Evolutionary conservation across 2,888 invertebrate genomes (phyloP), one percentile per base, ranked within the genome.

Genomic region (Tiliacea aurago): DNA sequence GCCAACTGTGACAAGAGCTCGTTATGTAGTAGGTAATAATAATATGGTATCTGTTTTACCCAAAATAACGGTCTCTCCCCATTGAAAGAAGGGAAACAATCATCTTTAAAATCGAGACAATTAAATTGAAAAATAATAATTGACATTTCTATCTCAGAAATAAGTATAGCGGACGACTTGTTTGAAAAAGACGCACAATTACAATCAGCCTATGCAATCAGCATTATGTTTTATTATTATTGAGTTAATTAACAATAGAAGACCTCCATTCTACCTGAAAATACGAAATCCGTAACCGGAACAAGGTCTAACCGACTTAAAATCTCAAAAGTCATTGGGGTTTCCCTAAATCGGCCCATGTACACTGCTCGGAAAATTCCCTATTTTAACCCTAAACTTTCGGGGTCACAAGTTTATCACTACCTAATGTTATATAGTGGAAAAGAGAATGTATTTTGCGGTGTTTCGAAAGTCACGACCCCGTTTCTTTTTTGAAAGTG

Each of bases 361-460:
- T 55, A 55, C 70, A 58, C 43, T 47, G 41, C 56, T 63, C 61
- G 15, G 65, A 68, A 76, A 77, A 72, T 69, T 68, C 47, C 65
- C 64, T 66, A 62, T 81, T 73, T 70, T 67, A 62, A 71, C 80
- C 84, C 68, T 13, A 76, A 84, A 84, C 33, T 81, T 84, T 76
- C 7, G 49, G 73, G 76, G 81, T 23, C 68, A 63, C 37, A 76
- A 69, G 71, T 73, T 78, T 81, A 76, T 70, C 63, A 65, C 58
- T 55, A 70, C 53, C 37, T 68, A 79, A 63, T 73, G 58, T 51
- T 74, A 72, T 69, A 69, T 58, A 76, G 61, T 56, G 55, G 51
- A 62, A 62, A 53, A 68, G 33, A 58, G 33, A 23, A 76, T 49
- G 28, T 71, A 64, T 73, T 58, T 51, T 64, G 64, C 47, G 55